Conservation (phyloP, 1,140 invertebrate genomes). For the Muscidifurax raptorellus region DNA sequence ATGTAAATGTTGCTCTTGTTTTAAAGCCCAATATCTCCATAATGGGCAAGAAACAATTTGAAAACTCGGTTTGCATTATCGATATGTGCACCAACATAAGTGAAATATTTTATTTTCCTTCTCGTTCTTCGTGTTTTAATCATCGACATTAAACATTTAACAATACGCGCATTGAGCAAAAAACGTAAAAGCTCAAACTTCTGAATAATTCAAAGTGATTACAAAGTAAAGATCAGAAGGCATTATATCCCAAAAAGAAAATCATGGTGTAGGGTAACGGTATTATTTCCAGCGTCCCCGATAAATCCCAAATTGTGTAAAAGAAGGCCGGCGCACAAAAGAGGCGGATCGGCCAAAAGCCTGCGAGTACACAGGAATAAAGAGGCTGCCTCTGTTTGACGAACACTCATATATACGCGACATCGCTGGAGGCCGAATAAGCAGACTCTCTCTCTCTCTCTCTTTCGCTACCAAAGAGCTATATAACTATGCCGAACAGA, state of each 20-base stretch:
- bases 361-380: background rate
- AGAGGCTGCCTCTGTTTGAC: background rate
- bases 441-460: no score
- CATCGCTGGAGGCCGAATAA: background rate
- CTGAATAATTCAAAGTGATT: no score
- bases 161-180: no score
- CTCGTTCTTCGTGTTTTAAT: background rate
- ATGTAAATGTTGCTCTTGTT: background rate
- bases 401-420: slow-evolving; percentile 10
- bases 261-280: background rate
- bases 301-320: background rate
- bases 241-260: no score
- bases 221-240: background rate
- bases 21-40: no score
- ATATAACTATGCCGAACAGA: background rate
- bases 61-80: background rate
- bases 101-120: background rate
- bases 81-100: background rate
- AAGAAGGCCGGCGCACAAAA: background rate
- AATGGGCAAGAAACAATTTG: no score
- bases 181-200: no score
- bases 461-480: no score
- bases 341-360: background rate
- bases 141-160: no score
- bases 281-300: background rate